Conservation (phyloP, 2,113 vertebrate genomes). For the Tricholaema leucomelas region DNA sequence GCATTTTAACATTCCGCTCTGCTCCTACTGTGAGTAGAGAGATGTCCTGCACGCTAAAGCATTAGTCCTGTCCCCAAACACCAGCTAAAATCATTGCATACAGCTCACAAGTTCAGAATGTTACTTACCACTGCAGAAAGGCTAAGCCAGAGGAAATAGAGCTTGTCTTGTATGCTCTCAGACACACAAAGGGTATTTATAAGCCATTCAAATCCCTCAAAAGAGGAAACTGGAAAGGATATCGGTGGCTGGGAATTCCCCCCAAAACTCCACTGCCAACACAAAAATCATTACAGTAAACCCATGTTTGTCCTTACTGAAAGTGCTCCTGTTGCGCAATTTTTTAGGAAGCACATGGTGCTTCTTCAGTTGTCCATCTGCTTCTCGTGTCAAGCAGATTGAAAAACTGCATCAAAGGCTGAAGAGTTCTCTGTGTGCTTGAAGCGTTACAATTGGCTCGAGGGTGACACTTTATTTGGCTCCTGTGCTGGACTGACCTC, state of each 20-base stretch:
- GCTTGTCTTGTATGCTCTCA: background rate
- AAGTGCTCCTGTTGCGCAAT: background rate
- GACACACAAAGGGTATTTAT: conserved; percentile 25
- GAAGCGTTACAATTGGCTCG: background rate
- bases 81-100: background rate
- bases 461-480: background rate
- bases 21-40: background rate
- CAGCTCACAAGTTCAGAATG: background rate
- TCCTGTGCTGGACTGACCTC: background rate
- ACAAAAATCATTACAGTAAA: background rate
- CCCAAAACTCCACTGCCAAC: background rate
- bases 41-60: background rate
- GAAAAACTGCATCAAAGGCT: background rate
- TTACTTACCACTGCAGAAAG: conserved; percentile 29
- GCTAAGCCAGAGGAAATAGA: background rate
- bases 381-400: background rate
- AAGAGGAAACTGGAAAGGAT: background rate
- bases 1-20: background rate
- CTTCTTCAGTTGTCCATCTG: background rate
- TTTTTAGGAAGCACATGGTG: background rate
- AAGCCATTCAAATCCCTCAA: background rate
- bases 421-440: background rate
- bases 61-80: background rate
- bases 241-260: background rate
- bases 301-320: background rate